A percentile compares a stretch with the other conserved stretches of the same genome.
Conservation (phyloP, 1,140 invertebrate species). For the Acromyrmex charruanus region DNA sequence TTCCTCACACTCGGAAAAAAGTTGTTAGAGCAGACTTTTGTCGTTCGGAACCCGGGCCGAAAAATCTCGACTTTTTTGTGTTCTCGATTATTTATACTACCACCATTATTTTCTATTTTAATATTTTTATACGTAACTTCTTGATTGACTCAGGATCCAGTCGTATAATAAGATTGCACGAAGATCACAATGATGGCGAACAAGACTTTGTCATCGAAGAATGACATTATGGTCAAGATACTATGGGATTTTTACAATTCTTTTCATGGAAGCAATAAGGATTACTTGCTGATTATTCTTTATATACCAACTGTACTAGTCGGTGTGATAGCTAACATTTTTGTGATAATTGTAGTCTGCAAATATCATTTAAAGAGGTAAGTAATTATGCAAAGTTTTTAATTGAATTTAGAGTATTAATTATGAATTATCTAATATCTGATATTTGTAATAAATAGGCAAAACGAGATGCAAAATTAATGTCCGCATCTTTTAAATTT, state of each 20-base stretch:
- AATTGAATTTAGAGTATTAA: background rate
- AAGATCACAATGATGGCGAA: background rate
- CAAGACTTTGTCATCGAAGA: background rate
- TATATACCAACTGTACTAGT: conserved; percentile 88
- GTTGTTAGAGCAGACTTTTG: background rate
- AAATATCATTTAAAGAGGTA: conserved; percentile 91
- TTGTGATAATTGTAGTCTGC: conserved; percentile 90
- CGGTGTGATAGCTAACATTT: conserved; percentile 88
- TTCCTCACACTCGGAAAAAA: background rate
- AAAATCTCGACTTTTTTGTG: background rate
- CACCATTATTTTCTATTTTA: background rate
- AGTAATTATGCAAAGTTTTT: conserved; percentile 75
- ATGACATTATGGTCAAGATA: conserved; percentile 63
- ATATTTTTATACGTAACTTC: background rate
- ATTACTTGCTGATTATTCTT: conserved; percentile 87
- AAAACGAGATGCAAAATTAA: background rate
- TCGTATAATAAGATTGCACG: background rate
- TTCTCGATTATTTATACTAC: background rate
- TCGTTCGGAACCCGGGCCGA: background rate
- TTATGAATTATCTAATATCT: background rate
- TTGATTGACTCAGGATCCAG: background rate
- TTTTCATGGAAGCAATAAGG: conserved; percentile 69
- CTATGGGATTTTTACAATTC: conserved; percentile 72
- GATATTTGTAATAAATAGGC: background rate
- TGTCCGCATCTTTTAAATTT: background rate